Base-by-base conservation (phyloP, 1,140 invertebrate species). In the Octopus bimaculoides region DNA sequence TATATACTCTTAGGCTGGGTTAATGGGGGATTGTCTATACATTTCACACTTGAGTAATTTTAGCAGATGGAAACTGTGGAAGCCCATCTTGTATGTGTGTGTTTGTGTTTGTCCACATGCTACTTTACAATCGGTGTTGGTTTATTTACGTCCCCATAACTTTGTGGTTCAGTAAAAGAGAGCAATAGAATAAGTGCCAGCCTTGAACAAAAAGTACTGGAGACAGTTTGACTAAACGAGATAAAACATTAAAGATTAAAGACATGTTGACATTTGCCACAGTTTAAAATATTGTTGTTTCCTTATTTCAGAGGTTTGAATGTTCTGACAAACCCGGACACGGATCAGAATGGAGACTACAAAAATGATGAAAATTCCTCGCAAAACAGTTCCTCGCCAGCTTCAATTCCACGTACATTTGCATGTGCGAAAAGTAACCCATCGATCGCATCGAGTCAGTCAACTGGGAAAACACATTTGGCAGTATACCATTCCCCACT, bases 331-430 rank as follows among this genome's bases (percentile, higher is more conserved):
- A 61, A 61, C 56, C 66, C 66, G 17, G 66, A 71, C 14, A 6
- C 66, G 17, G 66, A 71, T 5, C 17, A 20, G 26, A 71, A 71
- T 71, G 66, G 8, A n/a, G 66, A 71, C 26, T 71, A 71, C 14
- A 71, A 71, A 71, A 71, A 71, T 71, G 66, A 71, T 17, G 66
- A 71, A 6, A 71, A 71, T 20, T 71, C 66, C 17, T n/a, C 66
- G 4, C 66, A 71, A 17, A 71, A 71, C 66, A 71, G 26, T 17
- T n/a, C 66, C 17, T 71, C 66, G 5, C 66, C 17, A 71, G 66
- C 66, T 5, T 6, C 66, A 71, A 71, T 20, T 5, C 66, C 66
- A 6, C 66, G 66, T 0, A 71, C 66, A 0, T 71, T 71, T 20
- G 14, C 66, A n/a, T 71, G 17, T 17, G 26, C 66, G 7, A 71